Evolutionary conservation across 2,113 vertebrate species (phyloP).

Genomic region (Porphyrio hochstetteri): DNA sequence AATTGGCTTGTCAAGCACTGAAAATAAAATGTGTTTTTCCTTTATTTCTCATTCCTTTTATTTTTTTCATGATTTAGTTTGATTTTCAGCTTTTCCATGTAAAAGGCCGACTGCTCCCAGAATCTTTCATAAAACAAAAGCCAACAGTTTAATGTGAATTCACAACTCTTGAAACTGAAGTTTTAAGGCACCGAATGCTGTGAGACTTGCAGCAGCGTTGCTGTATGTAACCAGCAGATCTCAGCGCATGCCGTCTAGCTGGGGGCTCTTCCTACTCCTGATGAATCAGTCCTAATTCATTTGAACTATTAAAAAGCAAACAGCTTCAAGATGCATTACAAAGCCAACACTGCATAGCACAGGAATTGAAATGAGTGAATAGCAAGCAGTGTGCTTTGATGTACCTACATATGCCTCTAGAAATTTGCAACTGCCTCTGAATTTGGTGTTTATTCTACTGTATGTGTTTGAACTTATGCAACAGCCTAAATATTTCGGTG

Average conservation of each 20-base stretch:
- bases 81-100: not conserved
- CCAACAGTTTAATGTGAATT: not conserved
- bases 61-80: not conserved
- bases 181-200: not conserved
- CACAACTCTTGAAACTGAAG: not conserved
- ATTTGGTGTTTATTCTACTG: not conserved
- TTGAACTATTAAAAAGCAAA: not conserved
- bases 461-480: not conserved
- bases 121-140: not conserved
- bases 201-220: not conserved
- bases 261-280: not conserved
- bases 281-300: not conserved
- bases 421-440: slow-evolving; percentile 6
- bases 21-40: slow-evolving; percentile 32
- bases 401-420: slow-evolving; percentile 13
- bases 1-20: slow-evolving; percentile 31
- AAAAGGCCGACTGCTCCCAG: not conserved
- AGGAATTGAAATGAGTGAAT: slow-evolving; percentile 11
- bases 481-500: slow-evolving; percentile 12
- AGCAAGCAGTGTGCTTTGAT: slow-evolving; percentile 31
- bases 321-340: not conserved
- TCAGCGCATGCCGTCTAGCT: rapidly evolving
- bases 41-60: slow-evolving; percentile 38
- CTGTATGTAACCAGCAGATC: not conserved
- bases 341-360: not conserved